phyloP scores from a whole-genome alignment of 2,113 vertebrate genomes.

The Clarias macrocephalus region DNA sequence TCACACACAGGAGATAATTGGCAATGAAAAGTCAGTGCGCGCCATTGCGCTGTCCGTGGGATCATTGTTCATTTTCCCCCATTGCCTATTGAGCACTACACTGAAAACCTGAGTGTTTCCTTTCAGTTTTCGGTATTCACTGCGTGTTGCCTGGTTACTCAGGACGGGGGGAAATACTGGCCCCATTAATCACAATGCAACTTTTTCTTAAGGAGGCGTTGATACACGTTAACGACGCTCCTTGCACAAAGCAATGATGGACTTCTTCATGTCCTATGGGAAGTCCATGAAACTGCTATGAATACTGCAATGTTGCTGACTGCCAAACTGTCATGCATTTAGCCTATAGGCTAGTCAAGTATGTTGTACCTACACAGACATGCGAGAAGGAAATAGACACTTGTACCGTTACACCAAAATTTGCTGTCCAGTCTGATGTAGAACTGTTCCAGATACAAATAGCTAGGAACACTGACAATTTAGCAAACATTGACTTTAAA shows the following conservation, averaged over 20 bases:
- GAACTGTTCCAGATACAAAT: too few relatives aligned
- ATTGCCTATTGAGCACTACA: slow-evolving; percentile 93
- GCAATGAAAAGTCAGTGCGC: slow-evolving; percentile 99
- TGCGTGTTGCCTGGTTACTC: slow-evolving; percentile 98
- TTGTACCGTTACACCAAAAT: too few relatives aligned
- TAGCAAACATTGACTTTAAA: too few relatives aligned
- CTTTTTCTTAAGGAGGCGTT: slow-evolving; percentile 89
- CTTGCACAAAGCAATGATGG: slow-evolving; percentile 98
- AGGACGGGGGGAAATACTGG: slow-evolving; percentile 93
- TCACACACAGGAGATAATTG: slow-evolving; percentile 99
- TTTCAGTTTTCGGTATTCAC: slow-evolving; percentile 99
- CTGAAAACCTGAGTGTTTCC: slow-evolving; percentile 95
- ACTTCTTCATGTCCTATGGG: slow-evolving; percentile 93
- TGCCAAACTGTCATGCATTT: not conserved
- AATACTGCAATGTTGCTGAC: slow-evolving; percentile 24
- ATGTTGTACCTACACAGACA: not conserved
- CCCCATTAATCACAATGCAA: slow-evolving; percentile 88
- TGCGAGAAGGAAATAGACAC: too few relatives aligned
- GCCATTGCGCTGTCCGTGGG: slow-evolving; percentile 96
- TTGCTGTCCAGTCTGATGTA: too few relatives aligned
- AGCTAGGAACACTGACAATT: too few relatives aligned
- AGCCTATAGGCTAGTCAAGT: not conserved
- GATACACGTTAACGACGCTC: slow-evolving; percentile 98
- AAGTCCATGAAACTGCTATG: slow-evolving; percentile 76
- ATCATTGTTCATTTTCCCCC: slow-evolving; percentile 97